These are phyloP conservation scores for Paedocypris sp. DNA, from an alignment of 2,113 vertebrate genomes.

Conservation along the genomic window DNA sequence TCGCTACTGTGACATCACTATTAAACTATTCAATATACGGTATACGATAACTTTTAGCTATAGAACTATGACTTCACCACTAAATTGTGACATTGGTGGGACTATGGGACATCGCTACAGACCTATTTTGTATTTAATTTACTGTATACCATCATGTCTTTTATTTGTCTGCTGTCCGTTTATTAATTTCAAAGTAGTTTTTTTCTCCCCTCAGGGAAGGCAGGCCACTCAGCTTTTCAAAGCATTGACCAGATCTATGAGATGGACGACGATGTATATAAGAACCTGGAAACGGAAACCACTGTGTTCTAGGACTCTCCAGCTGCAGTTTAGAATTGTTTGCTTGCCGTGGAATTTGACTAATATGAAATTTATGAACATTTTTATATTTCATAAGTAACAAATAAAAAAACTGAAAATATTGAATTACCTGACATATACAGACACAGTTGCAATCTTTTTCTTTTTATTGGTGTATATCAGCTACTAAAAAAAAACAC, in stretches of 20 bases:
- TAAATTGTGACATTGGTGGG: too few relatives aligned
- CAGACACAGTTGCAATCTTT: too few relatives aligned
- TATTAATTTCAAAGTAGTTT: neutral
- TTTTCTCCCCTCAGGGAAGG: slow-evolving; percentile 48
- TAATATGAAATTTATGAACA: slow-evolving; percentile 23
- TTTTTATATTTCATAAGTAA: slow-evolving; percentile 18
- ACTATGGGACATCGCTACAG: too few relatives aligned
- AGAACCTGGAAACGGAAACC: slow-evolving; percentile 60
- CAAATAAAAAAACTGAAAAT: slow-evolving; percentile 16
- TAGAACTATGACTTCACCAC: too few relatives aligned
- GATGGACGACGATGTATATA: slow-evolving; percentile 56
- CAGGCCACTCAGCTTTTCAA: slow-evolving; percentile 57
- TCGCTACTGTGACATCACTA: too few relatives aligned
- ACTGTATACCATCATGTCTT: neutral
- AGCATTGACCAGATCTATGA: slow-evolving; percentile 59
- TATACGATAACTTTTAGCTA: too few relatives aligned
- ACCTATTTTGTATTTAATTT: too few relatives aligned
- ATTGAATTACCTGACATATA: too few relatives aligned
- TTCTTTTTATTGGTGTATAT: too few relatives aligned
- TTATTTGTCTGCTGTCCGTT: neutral
- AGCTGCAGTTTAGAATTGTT: neutral
- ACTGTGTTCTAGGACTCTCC: slow-evolving; percentile 60
- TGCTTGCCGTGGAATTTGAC: neutral
- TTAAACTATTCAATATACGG: too few relatives aligned
- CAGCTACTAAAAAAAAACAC: neutral